Base-by-base conservation (phyloP, 1,140 invertebrate species). In the Papilio aristodemus region DNA sequence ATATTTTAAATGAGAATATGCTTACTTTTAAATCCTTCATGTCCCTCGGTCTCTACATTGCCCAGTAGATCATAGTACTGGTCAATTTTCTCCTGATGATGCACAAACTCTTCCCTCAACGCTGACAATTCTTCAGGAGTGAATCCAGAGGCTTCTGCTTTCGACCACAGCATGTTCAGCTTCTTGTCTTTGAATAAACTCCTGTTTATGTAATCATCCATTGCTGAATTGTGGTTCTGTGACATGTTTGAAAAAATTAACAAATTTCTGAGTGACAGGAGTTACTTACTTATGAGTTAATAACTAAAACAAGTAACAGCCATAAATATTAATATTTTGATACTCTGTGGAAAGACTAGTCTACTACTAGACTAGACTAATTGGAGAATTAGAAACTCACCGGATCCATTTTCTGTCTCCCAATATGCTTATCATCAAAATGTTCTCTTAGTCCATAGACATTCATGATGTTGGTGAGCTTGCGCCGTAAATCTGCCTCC, bases 81-180 rank as follows among this genome's bases (percentile, higher is more conserved):
- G 85, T 98, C 95, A 19, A 99, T 94, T 91, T 98, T 98, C 72
- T 98, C 95, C 89, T 99, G 97, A 85, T 98, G 97, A 89, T 98
- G 97, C 57, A 90, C 89, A 82, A 99, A 98, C 89, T 98, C 97
- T 89, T 98, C 95, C 81, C 96, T 97, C 7, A 99, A 88, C 11
- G 95, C 94, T 73, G 95, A 91, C 17, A 99, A 79, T 90, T 99
- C 97, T 77, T 96, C 95, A 75, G 94, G 90, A 59, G 95, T 95
- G 85, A 98, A 98, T 41, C 97, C 97, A 50, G 95, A 94, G 46
- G 93, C 88, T 92, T 97, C 96, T 0, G 97, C 97, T 89, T 97
- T 97, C 14, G 95, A 92, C 97, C 97, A 99, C 1, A 99, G 90
- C 78, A 96, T 95, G 81, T 97, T 97, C 0, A 99, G 89, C 88